Evolutionary conservation across 2,113 vertebrate species (phyloP).

Genomic region (Eonycteris spelaea): DNA sequence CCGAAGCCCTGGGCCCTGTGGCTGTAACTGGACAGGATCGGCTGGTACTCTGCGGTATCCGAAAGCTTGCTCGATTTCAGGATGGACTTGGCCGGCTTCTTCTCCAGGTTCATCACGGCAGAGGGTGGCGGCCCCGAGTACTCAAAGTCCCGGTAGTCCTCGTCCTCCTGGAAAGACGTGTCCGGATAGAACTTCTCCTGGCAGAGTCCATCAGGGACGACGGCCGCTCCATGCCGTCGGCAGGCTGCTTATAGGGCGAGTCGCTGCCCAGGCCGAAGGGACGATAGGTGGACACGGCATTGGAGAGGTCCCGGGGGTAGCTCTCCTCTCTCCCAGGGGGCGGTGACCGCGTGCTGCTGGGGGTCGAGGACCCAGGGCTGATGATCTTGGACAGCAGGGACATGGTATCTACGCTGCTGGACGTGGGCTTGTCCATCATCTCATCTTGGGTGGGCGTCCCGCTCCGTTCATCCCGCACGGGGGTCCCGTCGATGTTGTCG

Average conservation of each 20-base stretch:
- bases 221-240: conserved; percentile 79
- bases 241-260: conserved; percentile 80
- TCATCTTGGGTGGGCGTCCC: conserved; percentile 98
- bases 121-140: conserved; percentile 80
- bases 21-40: conserved; percentile 77
- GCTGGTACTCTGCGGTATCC: conserved; percentile 79
- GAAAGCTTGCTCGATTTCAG: conserved; percentile 82
- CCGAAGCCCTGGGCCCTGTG: conserved; percentile 81
- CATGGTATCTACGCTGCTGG: conserved; percentile 82
- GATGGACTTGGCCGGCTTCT: conserved; percentile 85
- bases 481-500: conserved; percentile 93
- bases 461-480: conserved; percentile 94
- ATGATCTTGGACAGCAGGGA: conserved; percentile 87
- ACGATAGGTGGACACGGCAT: conserved; percentile 78
- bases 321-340: conserved; percentile 80
- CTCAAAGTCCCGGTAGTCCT: conserved; percentile 86
- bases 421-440: conserved; percentile 94
- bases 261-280: conserved; percentile 80
- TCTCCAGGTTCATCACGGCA: conserved; percentile 83
- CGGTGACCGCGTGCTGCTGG: conserved; percentile 83
- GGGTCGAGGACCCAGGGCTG: conserved; percentile 86
- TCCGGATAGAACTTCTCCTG: conserved; percentile 87
- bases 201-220: conserved; percentile 84
- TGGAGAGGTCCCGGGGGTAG: conserved; percentile 81
- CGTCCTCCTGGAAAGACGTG: conserved; percentile 85